phyloP scores from a whole-genome alignment of 2,797 vertebrate species.

The Sternotherus odoratus region DNA sequence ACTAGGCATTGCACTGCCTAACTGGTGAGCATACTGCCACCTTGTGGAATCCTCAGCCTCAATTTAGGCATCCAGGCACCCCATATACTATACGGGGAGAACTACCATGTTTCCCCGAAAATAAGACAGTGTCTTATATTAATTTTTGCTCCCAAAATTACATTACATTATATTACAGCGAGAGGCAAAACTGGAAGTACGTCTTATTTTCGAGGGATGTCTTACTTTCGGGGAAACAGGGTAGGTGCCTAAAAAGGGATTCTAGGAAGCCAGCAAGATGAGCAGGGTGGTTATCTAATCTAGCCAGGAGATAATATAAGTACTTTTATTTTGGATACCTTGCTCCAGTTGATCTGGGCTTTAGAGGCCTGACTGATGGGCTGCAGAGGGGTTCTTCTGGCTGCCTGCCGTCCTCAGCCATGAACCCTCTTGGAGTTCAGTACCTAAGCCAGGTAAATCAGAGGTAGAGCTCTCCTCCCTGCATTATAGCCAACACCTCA shows the following conservation, averaged over 20 bases:
- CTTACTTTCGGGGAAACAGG: too few species aligned
- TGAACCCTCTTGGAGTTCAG: background rate
- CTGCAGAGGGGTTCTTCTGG: background rate
- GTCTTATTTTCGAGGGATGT: too few species aligned
- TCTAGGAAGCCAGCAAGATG: background rate
- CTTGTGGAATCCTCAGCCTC: background rate
- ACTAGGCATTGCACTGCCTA: background rate
- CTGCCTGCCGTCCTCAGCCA: background rate
- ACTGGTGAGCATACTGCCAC: background rate
- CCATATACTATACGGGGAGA: background rate
- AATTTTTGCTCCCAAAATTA: too few species aligned
- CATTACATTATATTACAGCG: too few species aligned
- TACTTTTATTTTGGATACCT: background rate
- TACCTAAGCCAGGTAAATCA: background rate
- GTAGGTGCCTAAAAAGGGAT: background rate
- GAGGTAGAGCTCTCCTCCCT: background rate
- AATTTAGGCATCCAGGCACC: background rate
- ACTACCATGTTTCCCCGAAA: too few species aligned
- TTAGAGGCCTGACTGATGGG: background rate
- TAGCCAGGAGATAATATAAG: background rate
- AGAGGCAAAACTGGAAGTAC: too few species aligned
- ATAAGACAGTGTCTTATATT: too few species aligned
- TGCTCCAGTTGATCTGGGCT: background rate
- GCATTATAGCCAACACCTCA: background rate
- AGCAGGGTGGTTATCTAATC: background rate